Base-by-base conservation (phyloP, 1,140 invertebrate species). In the Goniozus legneri region DNA sequence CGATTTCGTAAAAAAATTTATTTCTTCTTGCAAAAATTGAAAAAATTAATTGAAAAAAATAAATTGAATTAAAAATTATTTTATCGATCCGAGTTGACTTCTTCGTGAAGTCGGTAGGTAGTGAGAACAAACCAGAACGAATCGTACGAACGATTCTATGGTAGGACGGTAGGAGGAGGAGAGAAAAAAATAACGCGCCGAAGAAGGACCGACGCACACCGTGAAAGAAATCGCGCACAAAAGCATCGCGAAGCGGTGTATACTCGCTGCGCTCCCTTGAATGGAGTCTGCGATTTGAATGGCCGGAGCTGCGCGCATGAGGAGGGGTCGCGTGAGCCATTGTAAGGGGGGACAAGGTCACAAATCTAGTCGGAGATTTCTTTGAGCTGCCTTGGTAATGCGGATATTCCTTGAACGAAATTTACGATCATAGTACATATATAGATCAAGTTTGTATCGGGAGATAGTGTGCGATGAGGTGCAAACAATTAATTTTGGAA, bases 281-380 rank as follows among this genome's bases (percentile, higher is more conserved):
- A 72, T 73, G 65, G 60, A 61, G 62, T 65, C 64, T 68, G 64
- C 52, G 52, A 66, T 66, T 67, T 67, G 62, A 67, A 67, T 66
- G 58, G 60, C 48, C 42, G 43, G 48, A 60, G 56, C 56, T 67
- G 58, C 50, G n/a, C 53, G 51, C 58, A 61, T n/a, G n/a, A n/a
- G n/a, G n/a, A 71, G 63, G 69, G 67, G 60, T 69, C 60, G 59
- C 57, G 61, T 39, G 47, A 47, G 51, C 54, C 60, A 71, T 75
- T 73, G 69, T 73, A 20, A 59, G 45, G 37, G 62, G 62, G 54
- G 35, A 43, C 71, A 75, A 75, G 73, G 73, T 73, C 70, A 74
- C 69, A 73, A 73, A 72, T 72, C 63, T 68, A 59, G 60, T 64
- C 58, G 58, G 54, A 61, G 52, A 64, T 61, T 68, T 61, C 59